A percentile compares a stretch with the other conserved stretches of the same genome.
phyloP scores from a whole-genome alignment of 2,797 vertebrate genomes.

The Schizopygopsis pylzovi region DNA sequence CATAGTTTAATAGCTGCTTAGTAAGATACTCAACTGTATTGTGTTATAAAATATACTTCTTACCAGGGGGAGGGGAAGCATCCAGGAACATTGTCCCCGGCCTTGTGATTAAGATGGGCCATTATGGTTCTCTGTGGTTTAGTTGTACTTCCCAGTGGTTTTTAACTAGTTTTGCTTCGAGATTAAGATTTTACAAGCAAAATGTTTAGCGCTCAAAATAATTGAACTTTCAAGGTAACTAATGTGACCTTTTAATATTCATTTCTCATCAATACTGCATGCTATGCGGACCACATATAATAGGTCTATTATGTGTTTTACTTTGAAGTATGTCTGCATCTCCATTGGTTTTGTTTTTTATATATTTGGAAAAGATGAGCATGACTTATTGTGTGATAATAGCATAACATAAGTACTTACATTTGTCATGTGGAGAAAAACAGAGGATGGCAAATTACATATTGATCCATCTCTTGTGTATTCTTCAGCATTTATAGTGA shows the following conservation, averaged over 20 bases:
- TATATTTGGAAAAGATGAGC: background rate
- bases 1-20: slow-evolving; percentile 17
- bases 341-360: background rate
- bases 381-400: slow-evolving; percentile 19
- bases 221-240: background rate
- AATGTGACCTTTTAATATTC: background rate
- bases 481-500: slow-evolving; percentile 29
- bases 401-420: slow-evolving; percentile 22
- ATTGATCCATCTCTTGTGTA: slow-evolving; percentile 46
- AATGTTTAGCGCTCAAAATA: background rate
- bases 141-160: background rate
- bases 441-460: slow-evolving; percentile 37
- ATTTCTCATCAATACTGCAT: background rate
- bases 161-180: background rate
- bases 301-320: background rate
- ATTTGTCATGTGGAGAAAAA: slow-evolving; percentile 34
- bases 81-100: background rate
- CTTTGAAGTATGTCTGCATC: slow-evolving; percentile 11
- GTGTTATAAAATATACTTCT: slow-evolving; percentile 9
- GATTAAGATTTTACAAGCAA: background rate
- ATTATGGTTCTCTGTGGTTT: background rate
- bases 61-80: background rate
- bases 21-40: slow-evolving; percentile 20
- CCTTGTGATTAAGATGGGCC: background rate
- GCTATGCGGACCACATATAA: background rate